phyloP scores from a whole-genome alignment of 2,113 vertebrate genomes.

The Mixornis gularis region DNA sequence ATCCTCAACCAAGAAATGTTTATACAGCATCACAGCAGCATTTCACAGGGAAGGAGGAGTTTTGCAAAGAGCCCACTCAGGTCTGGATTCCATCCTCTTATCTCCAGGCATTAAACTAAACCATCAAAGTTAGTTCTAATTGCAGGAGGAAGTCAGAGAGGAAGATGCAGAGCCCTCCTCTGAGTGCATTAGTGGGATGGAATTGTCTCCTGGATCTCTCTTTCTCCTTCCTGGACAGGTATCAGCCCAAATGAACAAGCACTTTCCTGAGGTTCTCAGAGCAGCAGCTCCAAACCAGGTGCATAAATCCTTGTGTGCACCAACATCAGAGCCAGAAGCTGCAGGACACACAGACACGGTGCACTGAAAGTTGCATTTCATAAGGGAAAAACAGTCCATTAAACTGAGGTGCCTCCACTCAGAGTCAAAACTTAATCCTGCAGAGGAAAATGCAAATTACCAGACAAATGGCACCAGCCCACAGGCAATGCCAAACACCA shows the following conservation, averaged over 20 bases:
- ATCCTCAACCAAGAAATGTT: background rate
- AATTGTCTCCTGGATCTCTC: background rate
- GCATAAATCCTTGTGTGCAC: background rate
- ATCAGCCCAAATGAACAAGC: background rate
- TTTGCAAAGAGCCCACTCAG: background rate
- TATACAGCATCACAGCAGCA: background rate
- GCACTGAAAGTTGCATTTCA: background rate
- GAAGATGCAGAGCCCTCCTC: background rate
- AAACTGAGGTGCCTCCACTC: background rate
- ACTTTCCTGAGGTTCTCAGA: background rate
- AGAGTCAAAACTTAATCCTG: background rate
- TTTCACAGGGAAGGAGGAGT: background rate
- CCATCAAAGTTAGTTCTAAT: background rate
- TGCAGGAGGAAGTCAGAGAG: background rate
- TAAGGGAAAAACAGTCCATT: background rate
- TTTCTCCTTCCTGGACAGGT: background rate
- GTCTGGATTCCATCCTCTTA: background rate
- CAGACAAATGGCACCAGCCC: background rate
- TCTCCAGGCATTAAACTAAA: background rate
- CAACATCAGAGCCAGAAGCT: background rate
- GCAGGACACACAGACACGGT: background rate
- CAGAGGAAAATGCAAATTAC: background rate
- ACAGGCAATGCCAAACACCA: background rate
- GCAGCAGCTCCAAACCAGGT: background rate
- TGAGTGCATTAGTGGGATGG: background rate